phyloP scores from a whole-genome alignment of 2,888 invertebrate genomes.

The Neoascia interrupta region DNA sequence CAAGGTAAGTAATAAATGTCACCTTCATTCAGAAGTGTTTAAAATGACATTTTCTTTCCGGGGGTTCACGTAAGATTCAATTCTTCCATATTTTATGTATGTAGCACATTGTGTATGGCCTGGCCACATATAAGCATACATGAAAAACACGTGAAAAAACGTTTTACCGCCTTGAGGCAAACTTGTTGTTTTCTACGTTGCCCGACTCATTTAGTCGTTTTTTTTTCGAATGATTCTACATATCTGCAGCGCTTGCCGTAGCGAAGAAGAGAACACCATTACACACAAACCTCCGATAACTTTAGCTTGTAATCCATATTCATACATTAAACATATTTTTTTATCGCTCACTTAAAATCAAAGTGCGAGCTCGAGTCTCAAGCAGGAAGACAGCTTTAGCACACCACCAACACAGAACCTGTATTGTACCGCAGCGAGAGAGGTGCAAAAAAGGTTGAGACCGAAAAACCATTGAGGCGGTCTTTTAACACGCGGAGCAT shows the following conservation, averaged over 20 bases:
- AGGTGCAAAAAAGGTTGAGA: constrained; percentile 73
- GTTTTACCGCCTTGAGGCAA: constrained; percentile 64
- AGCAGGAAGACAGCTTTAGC: constrained; percentile 9
- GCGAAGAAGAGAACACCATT: constrained; percentile 7
- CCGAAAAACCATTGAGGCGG: constrained; percentile 75
- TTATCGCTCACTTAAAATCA: constrained; percentile 67
- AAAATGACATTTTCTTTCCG: constrained; percentile 68
- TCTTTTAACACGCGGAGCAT: constrained; percentile 76
- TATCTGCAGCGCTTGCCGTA: constrained; percentile 50
- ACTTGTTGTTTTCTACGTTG: constrained; percentile 42
- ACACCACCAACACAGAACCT: constrained; percentile 54
- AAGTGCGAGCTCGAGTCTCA: constrained; percentile 49
- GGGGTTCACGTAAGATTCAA: constrained; percentile 64
- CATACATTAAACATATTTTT: constrained; percentile 72
- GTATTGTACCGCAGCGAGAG: constrained; percentile 22
- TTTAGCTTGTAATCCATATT: constrained; percentile 74
- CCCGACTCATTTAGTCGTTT: constrained; percentile 24
- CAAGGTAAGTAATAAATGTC: constrained; percentile 66
- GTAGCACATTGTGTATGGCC: no score
- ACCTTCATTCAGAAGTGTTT: constrained; percentile 68
- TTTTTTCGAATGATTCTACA: constrained; percentile 54
- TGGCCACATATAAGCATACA: background rate
- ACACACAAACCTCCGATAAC: constrained; percentile 23
- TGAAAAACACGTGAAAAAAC: background rate
- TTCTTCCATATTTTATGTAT: no score